A percentile compares a stretch with the other conserved stretches of the same genome.
Conservation (phyloP, 2,888 invertebrate species). For the Tipula unca region DNA sequence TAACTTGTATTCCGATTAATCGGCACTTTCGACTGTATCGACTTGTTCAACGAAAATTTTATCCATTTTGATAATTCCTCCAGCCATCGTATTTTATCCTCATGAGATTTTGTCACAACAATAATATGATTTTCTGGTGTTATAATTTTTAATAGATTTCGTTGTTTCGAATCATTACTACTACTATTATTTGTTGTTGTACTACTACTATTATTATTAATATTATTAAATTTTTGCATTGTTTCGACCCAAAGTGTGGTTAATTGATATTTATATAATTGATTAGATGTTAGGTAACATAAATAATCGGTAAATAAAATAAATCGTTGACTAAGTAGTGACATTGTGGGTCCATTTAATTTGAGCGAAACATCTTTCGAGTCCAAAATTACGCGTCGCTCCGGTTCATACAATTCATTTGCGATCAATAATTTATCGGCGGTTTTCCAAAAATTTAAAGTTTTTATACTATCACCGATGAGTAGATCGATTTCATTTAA, state of each 20-base stretch:
- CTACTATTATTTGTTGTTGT: conserved; percentile 35
- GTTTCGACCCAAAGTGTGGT: conserved; percentile 74
- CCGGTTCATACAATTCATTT: conserved; percentile 46
- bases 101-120: conserved; percentile 51
- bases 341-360: conserved; percentile 54
- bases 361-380: conserved; percentile 62
- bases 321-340: conserved; percentile 72
- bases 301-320: conserved; percentile 74
- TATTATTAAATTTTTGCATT: conserved; percentile 37
- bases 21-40: conserved; percentile 55
- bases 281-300: conserved; percentile 58
- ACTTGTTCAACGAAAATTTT: conserved; percentile 53
- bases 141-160: conserved; percentile 58
- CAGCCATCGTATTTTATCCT: conserved; percentile 72
- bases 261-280: conserved; percentile 58
- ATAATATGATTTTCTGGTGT: conserved; percentile 71
- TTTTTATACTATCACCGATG: conserved; percentile 36
- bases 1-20: conserved; percentile 62
- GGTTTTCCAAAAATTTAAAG: conserved; percentile 39
- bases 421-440: conserved; percentile 36
- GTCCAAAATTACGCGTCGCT: conserved; percentile 68
- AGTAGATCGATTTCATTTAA: conserved; percentile 34
- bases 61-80: conserved; percentile 67
- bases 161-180: conserved; percentile 50
- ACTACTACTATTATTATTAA: not conserved